These are phyloP conservation scores for Parotia lawesii DNA, from an alignment of 2,113 vertebrate genomes.

Conservation along the genomic window DNA sequence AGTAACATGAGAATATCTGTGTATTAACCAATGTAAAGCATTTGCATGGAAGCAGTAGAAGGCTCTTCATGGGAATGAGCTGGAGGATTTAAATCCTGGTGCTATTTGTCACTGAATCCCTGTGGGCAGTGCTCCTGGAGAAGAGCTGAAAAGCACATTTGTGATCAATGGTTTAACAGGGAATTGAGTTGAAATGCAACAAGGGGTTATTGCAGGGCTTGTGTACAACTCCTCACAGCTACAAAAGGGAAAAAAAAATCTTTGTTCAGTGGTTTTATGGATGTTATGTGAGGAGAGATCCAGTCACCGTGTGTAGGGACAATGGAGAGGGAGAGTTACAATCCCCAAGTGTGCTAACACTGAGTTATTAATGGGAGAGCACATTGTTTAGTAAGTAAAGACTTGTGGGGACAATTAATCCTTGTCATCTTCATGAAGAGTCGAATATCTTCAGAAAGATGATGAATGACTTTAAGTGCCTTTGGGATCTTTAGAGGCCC, in stretches of 20 bases:
- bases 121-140: background rate
- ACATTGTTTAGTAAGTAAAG: background rate
- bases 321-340: background rate
- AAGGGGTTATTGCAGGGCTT: background rate
- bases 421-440: background rate
- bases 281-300: background rate
- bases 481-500: background rate
- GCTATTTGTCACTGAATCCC: background rate
- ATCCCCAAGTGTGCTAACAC: rapidly evolving
- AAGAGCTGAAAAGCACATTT: background rate
- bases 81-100: background rate
- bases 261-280: background rate
- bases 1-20: background rate
- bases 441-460: background rate
- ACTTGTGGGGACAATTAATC: background rate
- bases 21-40: background rate
- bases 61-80: background rate
- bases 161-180: background rate
- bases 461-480: background rate
- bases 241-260: background rate
- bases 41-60: background rate
- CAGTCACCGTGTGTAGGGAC: background rate
- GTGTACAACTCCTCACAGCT: background rate
- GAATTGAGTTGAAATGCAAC: background rate
- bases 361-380: background rate